Percentiles rank a stretch among this genome's conserved stretches.
phyloP scores from a whole-genome alignment of 1,140 invertebrate genomes.

The Leguminivora glycinivorella region DNA sequence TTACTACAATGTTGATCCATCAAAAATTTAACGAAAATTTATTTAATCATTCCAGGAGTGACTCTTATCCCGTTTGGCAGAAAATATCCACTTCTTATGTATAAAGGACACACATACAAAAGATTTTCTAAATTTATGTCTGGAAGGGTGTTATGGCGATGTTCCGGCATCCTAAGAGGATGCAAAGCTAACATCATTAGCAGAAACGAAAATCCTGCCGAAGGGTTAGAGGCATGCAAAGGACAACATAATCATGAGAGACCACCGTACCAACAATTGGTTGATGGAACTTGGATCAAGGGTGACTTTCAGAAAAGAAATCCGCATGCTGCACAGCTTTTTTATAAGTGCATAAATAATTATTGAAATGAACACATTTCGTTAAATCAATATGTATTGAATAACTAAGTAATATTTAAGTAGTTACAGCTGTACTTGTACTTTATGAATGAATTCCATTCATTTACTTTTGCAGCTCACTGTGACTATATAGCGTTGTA shows the following conservation, averaged over 20 bases:
- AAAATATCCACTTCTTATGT: slow-evolving; percentile 47
- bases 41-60: slow-evolving; percentile 34
- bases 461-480: too few species aligned
- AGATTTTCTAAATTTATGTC: slow-evolving; percentile 36
- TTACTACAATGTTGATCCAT: too few species aligned
- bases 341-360: neutral
- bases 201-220: slow-evolving; percentile 30
- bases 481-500: too few species aligned
- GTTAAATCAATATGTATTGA: too few species aligned
- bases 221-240: slow-evolving; percentile 10
- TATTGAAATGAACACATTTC: too few species aligned
- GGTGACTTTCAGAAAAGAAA: slow-evolving; percentile 28
- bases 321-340: neutral
- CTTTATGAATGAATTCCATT: too few species aligned
- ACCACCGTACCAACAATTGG: slow-evolving; percentile 16
- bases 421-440: too few species aligned
- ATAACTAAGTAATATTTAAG: too few species aligned
- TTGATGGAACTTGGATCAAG: slow-evolving; percentile 30
- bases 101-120: slow-evolving; percentile 47
- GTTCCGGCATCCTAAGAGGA: slow-evolving; percentile 40
- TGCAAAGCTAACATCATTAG: slow-evolving; percentile 47
- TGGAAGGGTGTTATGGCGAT: slow-evolving; percentile 48
- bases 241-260: slow-evolving; percentile 26
- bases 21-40: neutral
- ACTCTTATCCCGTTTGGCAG: slow-evolving; percentile 41